Evolutionary conservation across 2,113 vertebrate genomes (phyloP), one percentile per base, ranked within the genome.

Genomic region (Pseudopipra pipra): DNA sequence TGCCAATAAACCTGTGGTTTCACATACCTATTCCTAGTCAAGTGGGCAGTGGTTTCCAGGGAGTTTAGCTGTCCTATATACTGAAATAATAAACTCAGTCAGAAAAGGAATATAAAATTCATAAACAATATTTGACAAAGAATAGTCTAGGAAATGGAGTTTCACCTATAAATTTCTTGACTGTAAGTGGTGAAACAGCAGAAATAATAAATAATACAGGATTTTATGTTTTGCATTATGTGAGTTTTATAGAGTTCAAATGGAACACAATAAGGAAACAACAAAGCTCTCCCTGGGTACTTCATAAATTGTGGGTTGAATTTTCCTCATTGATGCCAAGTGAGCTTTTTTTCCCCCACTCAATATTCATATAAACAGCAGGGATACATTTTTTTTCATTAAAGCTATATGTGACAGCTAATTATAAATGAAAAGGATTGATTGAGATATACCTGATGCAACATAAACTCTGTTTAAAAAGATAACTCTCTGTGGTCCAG

Each of bases 131-230:
- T 88, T 86, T 65, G 78, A 97, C 90, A 93, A 25, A 89, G 51
- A 88, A 22, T 52, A 79, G 47, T 92, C 71, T 79, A 85, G 78
- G 84, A 95, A 97, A 96, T 83, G 51, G 73, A 94, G 46, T 89
- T 96, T 96, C 70, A 68, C 16, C 70, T 91, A 80, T 94, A 96
- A 95, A 94, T 75, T 92, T 87, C 65, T 89, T 94, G 63, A 86
- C 41, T 91, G 56, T 82, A 91, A 97, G 54, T 71, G 51, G 49
- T 46, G 33, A 95, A 97, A 94, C 44, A 56, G 44, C 61, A 91
- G 55, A 95, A 94, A 95, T 96, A 51, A 95, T 96, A 96, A 97
- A 97, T 95, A 97, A 92, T 78, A 82, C 15, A 62, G 19, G 22
- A 71, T 89, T 97, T 97, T 95, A 95, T 97, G 71, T 80, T 96